Percentiles rank a stretch among this genome's conserved stretches.
phyloP scores from a whole-genome alignment of 2,113 vertebrate genomes.

The Saccopteryx leptura region DNA sequence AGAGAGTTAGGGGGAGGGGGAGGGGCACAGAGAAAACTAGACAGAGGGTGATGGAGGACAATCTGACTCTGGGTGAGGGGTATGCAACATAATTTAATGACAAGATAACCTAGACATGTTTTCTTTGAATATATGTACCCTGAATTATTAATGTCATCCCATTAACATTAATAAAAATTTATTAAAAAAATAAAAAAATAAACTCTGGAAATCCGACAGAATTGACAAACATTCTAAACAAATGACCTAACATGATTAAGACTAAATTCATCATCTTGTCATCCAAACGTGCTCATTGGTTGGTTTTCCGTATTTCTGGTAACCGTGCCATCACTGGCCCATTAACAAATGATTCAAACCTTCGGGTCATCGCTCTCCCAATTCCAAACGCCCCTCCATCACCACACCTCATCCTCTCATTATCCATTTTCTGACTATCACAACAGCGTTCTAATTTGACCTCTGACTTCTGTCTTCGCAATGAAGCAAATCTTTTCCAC shows the following conservation, averaged over 20 bases:
- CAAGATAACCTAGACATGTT: too few species aligned
- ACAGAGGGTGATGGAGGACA: too few species aligned
- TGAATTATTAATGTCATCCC: too few species aligned
- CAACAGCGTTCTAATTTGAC: not conserved
- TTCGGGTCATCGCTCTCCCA: not conserved
- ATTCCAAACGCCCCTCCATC: not conserved
- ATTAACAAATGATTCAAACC: not conserved
- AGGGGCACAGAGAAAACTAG: too few species aligned
- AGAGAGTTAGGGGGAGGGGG: too few species aligned
- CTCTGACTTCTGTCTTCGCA: not conserved
- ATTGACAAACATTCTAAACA: not conserved
- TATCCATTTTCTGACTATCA: not conserved
- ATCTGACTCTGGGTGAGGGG: too few species aligned
- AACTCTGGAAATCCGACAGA: not conserved
- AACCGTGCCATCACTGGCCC: not conserved
- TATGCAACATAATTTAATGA: too few species aligned
- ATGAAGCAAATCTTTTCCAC: not conserved
- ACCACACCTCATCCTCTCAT: not conserved
- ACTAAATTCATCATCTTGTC: slow-evolving; percentile 20
- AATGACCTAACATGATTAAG: not conserved
- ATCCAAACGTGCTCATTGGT: not conserved
- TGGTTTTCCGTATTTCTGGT: not conserved
- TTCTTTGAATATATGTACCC: too few species aligned
- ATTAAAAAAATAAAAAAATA: too few species aligned
- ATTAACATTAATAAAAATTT: too few species aligned